Evolutionary conservation across 2,113 vertebrate species (phyloP), one percentile per base, ranked within the genome.

Genomic region (Phaetusa simplex): DNA sequence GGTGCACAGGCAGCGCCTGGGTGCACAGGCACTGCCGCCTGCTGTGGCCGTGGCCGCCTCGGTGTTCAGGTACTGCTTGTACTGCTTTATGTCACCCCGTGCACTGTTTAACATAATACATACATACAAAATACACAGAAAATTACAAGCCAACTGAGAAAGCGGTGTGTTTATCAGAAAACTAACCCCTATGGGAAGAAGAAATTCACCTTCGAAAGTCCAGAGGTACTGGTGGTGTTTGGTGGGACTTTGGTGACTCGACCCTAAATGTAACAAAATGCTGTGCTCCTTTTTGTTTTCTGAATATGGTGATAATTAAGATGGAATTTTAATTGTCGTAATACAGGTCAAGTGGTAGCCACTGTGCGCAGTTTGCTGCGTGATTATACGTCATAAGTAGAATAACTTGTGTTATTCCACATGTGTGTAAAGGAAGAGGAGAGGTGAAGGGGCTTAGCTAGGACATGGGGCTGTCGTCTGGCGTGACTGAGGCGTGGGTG

Each of bases 1-100:
- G 38, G 49, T 56, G 32, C 34, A 27, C 22, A 29, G 61, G 38
- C 78, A 91, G n/a, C n/a, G n/a, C n/a, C 66, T 72, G 91, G 38
- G 49, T 56, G 32, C 34, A 27, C 22, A 29, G 61, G 38, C 0
- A 0, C 82, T 52, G 13, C 29, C 36, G 6, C 49, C 23, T n/a
- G n/a, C 53, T 69, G 32, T 2, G 3, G 32, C 36, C 24, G 13
- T 40, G 74, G n/a, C 49, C 40, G 61, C 18, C 59, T 49, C 12
- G 1, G 5, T 23, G 22, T 55, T 58, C 20, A 29, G 42, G 38
- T 43, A 11, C 32, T 61, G 59, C n/a, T 83, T 10, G 1, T 40
- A 3, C 6, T 0, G 2, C 23, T 74, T 71, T 5, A 3, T 66
- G 65, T 30, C 43, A 71, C 24, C 64, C 24, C 5, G 0, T 3